Percentiles rank a stretch among this genome's conserved stretches.
These are phyloP conservation scores for Andinoacara biseriatus DNA, from an alignment of 2,113 vertebrate genomes.

Conservation along the genomic window DNA sequence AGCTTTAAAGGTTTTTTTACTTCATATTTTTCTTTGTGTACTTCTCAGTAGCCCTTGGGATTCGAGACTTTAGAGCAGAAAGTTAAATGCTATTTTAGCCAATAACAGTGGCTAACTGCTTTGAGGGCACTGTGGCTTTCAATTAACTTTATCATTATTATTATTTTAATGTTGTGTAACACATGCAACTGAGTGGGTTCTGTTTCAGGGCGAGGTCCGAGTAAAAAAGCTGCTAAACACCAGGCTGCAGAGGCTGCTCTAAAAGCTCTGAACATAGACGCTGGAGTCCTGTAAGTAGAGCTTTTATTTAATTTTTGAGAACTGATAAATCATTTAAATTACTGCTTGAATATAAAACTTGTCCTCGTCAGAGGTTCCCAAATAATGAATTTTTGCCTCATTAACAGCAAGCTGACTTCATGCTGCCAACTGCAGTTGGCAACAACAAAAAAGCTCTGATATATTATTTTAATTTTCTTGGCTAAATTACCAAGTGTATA, in stretches of 20 bases:
- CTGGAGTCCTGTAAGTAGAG: slow-evolving; percentile 79
- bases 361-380: neutral
- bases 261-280: slow-evolving; percentile 80
- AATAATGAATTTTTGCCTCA: neutral
- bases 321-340: neutral
- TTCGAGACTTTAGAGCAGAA: neutral
- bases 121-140: neutral
- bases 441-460: neutral
- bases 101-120: neutral
- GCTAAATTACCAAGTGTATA: neutral
- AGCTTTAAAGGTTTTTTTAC: neutral
- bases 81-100: neutral
- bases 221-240: slow-evolving; percentile 92
- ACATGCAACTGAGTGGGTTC: neutral
- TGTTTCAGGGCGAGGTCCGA: slow-evolving; percentile 85
- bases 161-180: neutral
- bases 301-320: neutral
- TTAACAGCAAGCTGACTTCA: neutral
- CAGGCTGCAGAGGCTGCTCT: slow-evolving; percentile 87
- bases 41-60: neutral
- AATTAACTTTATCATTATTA: neutral
- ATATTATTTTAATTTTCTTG: neutral
- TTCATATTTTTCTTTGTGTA: neutral
- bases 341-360: neutral
- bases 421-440: neutral